Evolutionary conservation across 2,113 vertebrate species (phyloP).

Genomic region (Bufo gargarizans): DNA sequence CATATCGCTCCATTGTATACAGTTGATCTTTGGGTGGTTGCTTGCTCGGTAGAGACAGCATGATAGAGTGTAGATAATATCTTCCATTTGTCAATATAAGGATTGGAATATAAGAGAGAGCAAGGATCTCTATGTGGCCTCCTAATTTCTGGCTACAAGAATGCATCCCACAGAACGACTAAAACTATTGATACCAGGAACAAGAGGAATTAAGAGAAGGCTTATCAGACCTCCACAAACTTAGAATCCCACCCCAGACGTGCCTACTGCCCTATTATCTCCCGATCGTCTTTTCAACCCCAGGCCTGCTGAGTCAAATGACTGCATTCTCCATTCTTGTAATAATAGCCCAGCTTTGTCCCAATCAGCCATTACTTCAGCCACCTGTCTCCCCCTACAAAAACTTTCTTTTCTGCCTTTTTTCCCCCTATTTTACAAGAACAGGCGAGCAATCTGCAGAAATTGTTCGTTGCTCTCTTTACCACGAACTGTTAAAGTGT

Average conservation of each 20-base stretch:
- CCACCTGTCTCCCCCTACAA: slow-evolving; percentile 56
- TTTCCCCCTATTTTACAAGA: slow-evolving; percentile 30
- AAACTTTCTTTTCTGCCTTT: slow-evolving; percentile 31
- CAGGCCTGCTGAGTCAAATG: slow-evolving; percentile 60
- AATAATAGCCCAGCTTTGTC: slow-evolving; percentile 61
- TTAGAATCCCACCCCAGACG: slow-evolving; percentile 17
- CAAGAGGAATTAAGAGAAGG: slow-evolving; percentile 39
- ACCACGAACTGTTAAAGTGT: slow-evolving; percentile 4
- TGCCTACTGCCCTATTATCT: slow-evolving; percentile 50
- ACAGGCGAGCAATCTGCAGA: slow-evolving; percentile 47
- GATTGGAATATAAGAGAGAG: too few relatives aligned
- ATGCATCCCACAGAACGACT: neutral
- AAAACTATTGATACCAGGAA: slow-evolving; percentile 24
- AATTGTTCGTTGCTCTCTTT: slow-evolving; percentile 33
- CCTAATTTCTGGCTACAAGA: neutral
- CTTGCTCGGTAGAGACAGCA: neutral
- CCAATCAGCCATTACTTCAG: slow-evolving; percentile 52
- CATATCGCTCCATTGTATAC: neutral
- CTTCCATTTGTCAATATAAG: neutral
- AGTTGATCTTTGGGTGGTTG: neutral
- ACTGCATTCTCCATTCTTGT: slow-evolving; percentile 54
- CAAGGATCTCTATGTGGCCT: neutral
- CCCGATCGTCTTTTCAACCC: slow-evolving; percentile 40
- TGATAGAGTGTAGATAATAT: neutral
- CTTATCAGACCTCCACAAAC: slow-evolving; percentile 44